Conservation (phyloP, 2,113 vertebrate genomes). For the Arothron firmamentum region DNA sequence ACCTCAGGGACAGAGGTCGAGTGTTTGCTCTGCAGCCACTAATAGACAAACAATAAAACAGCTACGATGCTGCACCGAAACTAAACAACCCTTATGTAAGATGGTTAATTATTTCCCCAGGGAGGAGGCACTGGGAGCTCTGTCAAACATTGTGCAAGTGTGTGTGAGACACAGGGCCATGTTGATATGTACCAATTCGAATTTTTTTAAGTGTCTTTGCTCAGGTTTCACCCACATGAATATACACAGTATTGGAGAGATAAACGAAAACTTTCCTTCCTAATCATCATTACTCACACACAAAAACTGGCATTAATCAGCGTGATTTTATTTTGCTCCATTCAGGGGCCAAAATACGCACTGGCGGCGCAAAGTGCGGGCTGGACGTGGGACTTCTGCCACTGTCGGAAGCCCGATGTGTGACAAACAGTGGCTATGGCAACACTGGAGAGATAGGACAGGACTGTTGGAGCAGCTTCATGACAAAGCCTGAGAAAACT, state of each 20-base stretch:
- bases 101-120: conserved; percentile 65
- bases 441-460: conserved; percentile 46
- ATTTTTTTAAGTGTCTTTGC: background rate
- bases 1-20: conserved; percentile 41
- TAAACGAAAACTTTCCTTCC: background rate
- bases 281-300: background rate
- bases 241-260: conserved; percentile 7
- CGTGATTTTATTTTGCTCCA: conserved; percentile 5
- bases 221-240: conserved; percentile 1
- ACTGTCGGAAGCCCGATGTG: conserved; percentile 34
- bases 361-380: too few relatives aligned
- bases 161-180: background rate
- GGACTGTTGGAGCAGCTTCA: conserved; percentile 57
- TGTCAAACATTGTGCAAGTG: conserved; percentile 31
- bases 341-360: background rate
- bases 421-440: conserved; percentile 41
- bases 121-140: conserved; percentile 20
- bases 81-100: conserved; percentile 53
- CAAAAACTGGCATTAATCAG: conserved; percentile 15
- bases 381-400: background rate
- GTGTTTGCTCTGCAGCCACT: conserved; percentile 19
- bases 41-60: conserved; percentile 39
- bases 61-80: conserved; percentile 35
- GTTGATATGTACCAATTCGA: background rate
- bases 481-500: conserved; percentile 44